A percentile compares a stretch with the other conserved stretches of the same genome.
These are phyloP conservation scores for Dynastes tityus DNA, from an alignment of 2,888 invertebrate genomes.

Conservation along the genomic window DNA sequence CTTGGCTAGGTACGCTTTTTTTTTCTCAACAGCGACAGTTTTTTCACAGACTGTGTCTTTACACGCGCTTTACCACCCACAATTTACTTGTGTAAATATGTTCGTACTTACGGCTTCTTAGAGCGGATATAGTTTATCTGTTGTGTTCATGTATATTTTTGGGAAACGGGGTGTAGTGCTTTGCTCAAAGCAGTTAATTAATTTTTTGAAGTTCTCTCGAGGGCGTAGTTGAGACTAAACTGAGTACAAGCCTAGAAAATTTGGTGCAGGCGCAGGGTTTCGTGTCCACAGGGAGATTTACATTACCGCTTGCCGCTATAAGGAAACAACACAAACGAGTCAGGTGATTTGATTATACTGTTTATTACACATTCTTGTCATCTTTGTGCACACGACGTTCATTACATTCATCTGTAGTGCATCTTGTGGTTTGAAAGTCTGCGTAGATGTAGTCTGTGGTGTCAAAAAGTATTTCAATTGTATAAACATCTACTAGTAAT, in stretches of 20 bases:
- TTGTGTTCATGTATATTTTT: constrained; percentile 33
- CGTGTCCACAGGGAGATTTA: constrained; percentile 80
- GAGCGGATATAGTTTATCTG: constrained; percentile 19
- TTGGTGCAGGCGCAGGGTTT: constrained; percentile 75
- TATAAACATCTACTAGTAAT: no score
- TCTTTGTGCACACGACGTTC: constrained; percentile 30
- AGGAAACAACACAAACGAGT: constrained; percentile 87
- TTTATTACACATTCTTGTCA: constrained; percentile 40
- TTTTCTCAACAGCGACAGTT: constrained; percentile 14
- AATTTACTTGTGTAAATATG: constrained; percentile 36
- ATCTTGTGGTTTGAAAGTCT: neutral
- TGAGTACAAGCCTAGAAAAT: constrained; percentile 74
- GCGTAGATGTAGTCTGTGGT: no score
- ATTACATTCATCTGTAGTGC: constrained; percentile 12
- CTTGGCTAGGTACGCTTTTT: constrained; percentile 39
- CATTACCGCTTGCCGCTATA: constrained; percentile 84
- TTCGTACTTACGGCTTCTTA: constrained; percentile 26
- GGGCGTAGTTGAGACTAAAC: constrained; percentile 63
- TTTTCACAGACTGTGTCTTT: constrained; percentile 27
- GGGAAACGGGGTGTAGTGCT: constrained; percentile 39
- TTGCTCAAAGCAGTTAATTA: constrained; percentile 48
- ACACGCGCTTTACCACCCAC: constrained; percentile 39
- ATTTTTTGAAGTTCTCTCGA: constrained; percentile 60
- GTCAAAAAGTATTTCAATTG: no score
- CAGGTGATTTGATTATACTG: constrained; percentile 74